phyloP scores from a whole-genome alignment of 92 coral and sea anemone species.

The Bergia sp. region DNA sequence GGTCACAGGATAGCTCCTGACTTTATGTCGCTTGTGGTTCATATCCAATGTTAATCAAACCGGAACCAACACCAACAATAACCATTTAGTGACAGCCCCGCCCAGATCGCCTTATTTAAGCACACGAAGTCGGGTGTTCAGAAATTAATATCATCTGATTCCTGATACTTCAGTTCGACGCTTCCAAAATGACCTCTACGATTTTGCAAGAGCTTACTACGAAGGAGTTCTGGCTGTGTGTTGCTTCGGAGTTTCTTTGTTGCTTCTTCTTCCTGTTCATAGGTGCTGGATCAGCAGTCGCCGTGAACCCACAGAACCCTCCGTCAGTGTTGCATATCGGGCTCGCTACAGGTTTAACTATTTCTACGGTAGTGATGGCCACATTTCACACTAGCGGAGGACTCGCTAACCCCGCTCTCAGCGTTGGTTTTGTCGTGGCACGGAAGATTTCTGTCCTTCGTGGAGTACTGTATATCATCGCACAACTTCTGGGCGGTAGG shows the following conservation, averaged over 20 bases:
- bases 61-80: constrained; percentile 7
- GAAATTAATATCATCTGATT: not conserved
- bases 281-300: constrained; percentile 59
- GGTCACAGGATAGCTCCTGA: not conserved
- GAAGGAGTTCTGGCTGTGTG: constrained; percentile 63
- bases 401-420: constrained; percentile 66
- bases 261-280: constrained; percentile 55
- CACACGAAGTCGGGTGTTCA: not conserved
- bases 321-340: constrained; percentile 57
- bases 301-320: constrained; percentile 39
- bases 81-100: not conserved
- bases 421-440: constrained; percentile 60
- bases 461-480: constrained; percentile 52
- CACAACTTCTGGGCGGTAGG: constrained; percentile 66
- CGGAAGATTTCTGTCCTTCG: constrained; percentile 55
- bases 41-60: not conserved
- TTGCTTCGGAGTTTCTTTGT: constrained; percentile 57
- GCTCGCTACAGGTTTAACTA: constrained; percentile 54
- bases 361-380: constrained; percentile 53
- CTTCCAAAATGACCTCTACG: not conserved
- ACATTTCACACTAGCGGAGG: constrained; percentile 65
- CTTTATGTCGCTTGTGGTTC: not conserved
- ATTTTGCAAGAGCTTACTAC: constrained; percentile 38
- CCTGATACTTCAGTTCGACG: not conserved
- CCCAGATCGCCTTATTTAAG: not conserved